Evolutionary conservation across 2,113 vertebrate species (phyloP), one percentile per base, ranked within the genome.

Genomic region (Vulpes ferrilata): DNA sequence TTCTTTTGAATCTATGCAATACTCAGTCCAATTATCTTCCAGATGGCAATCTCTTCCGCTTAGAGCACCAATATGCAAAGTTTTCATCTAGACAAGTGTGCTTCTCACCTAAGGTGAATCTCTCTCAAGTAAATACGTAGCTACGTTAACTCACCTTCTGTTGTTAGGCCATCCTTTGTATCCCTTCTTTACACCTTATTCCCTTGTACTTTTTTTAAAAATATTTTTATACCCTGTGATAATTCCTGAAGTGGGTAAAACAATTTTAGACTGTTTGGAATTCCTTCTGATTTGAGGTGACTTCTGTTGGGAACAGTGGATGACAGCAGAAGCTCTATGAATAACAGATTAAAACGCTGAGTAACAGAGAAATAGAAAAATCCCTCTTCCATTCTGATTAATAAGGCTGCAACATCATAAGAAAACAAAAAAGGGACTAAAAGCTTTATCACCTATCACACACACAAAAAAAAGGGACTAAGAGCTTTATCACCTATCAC

Each of bases 231-330:
- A 74, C 1, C 17, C 35, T 73, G 3, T 81, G 65, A 35, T 90
- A 86, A 69, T 74, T 85, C 25, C 73, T 48, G 8, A 89, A 90
- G 32, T 62, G 15, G 30, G 43, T 35, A 80, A 93, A 89, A 79
- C 48, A 89, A 84, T 57, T 89, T 55, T 25, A 85, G 83, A 80
- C n/a, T 95, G 53, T 67, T 88, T 30, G 82, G 35, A 69, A 79
- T 84, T 78, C 53, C 69, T 82, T 92, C 69, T 64, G 23, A 30
- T 92, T 92, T 78, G 30, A 22, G 60, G 53, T 78, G 62, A 65
- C 64, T 90, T 90, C 30, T 85, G 1, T 80, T 62, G n/a, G 57
- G 20, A 90, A 79, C 32, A 84, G 65, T 53, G 48, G 23, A 64
- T 30, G 7, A 82, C 5, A 51, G 23, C 3, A 83, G 32, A 82